These are phyloP conservation scores for Nasonia oneida DNA, from an alignment of 2,888 invertebrate species.

Conservation along the genomic window DNA sequence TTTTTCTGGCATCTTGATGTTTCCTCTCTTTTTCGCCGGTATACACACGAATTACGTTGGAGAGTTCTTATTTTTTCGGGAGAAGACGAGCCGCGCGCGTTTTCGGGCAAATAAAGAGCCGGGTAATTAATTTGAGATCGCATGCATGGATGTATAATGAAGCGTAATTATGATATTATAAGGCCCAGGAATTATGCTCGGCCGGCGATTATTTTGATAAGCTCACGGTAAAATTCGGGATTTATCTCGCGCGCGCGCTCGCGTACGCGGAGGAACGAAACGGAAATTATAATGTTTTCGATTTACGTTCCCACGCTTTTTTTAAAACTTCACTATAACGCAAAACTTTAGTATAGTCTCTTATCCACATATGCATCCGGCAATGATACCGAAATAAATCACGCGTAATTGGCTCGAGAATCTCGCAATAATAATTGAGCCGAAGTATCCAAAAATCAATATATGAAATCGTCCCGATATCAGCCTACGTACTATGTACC, in stretches of 20 bases:
- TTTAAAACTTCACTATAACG: not conserved
- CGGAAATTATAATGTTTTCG: not conserved
- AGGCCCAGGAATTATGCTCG: conserved; percentile 26
- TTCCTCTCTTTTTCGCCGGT: not conserved
- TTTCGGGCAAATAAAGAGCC: not conserved
- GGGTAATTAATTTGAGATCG: conserved; percentile 27
- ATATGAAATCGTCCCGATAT: conserved; percentile 32
- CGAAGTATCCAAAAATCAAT: conserved; percentile 41
- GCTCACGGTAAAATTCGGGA: not conserved
- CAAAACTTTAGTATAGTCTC: not conserved
- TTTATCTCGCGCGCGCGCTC: not conserved
- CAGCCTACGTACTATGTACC: no score
- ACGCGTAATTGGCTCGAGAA: not conserved
- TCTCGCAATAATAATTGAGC: conserved; percentile 28
- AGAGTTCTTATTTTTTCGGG: not conserved
- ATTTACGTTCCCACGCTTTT: not conserved
- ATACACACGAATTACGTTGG: not conserved
- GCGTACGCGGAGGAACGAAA: no score
- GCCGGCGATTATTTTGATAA: conserved; percentile 5
- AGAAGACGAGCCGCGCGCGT: not conserved
- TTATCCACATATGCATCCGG: not conserved
- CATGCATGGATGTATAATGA: conserved; percentile 15
- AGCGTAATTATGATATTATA: conserved; percentile 18
- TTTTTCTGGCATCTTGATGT: conserved; percentile 26
- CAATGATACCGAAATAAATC: conserved; percentile 18